A percentile compares a stretch with the other conserved stretches of the same genome.
phyloP scores from a whole-genome alignment of 2,797 vertebrate species.

The Hozukius guyotensis region DNA sequence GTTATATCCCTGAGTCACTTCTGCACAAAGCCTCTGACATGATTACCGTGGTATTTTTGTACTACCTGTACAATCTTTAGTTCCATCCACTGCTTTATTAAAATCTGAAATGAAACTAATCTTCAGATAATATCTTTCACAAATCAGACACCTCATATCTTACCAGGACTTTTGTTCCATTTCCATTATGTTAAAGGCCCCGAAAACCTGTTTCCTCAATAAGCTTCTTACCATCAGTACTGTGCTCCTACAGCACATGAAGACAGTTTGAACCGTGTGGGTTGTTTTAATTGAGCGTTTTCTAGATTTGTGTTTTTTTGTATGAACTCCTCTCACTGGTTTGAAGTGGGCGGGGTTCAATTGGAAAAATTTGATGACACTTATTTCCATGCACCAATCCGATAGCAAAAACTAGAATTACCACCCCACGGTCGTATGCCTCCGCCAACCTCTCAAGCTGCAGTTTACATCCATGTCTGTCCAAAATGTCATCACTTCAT shows the following conservation, averaged over 20 bases:
- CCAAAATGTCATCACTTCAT: neutral
- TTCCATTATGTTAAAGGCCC: conserved; percentile 8
- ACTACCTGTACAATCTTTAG: conserved; percentile 13
- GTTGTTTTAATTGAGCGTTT: neutral
- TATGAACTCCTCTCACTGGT: neutral
- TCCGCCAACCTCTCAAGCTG: neutral
- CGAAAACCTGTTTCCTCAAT: neutral
- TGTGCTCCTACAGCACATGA: neutral
- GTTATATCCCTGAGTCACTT: conserved; percentile 26
- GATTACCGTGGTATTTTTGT: conserved; percentile 37
- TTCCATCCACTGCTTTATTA: conserved; percentile 15
- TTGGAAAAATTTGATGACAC: neutral
- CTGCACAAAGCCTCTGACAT: conserved; percentile 12
- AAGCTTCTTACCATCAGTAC: neutral
- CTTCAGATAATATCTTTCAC: conserved; percentile 15
- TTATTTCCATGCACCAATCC: neutral
- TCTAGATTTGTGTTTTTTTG: neutral
- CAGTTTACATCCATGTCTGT: neutral
- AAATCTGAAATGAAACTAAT: conserved; percentile 28
- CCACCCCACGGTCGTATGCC: neutral
- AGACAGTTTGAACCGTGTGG: neutral
- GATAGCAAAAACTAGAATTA: neutral
- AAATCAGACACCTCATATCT: conserved; percentile 21
- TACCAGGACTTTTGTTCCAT: conserved; percentile 2
- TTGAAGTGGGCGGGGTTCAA: neutral